Evolutionary conservation across 2,113 vertebrate species (phyloP).

Genomic region (Bambusicola thoracicus): DNA sequence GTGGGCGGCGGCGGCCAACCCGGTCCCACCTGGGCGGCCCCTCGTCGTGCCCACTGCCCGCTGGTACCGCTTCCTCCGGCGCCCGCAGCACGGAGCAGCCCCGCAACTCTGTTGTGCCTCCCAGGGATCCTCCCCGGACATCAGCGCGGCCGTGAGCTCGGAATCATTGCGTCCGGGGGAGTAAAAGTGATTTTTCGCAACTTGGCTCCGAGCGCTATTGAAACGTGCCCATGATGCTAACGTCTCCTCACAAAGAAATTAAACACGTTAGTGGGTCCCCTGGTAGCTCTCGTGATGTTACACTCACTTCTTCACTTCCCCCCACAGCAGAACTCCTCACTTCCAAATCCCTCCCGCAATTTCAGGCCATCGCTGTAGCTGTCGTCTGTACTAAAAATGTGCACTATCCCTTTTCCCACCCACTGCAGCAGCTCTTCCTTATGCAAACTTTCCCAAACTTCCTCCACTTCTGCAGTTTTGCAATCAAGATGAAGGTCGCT

Average conservation of each 20-base stretch:
- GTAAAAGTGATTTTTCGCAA: not conserved
- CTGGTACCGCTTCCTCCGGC: too few species aligned
- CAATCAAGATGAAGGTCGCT: rapidly evolving
- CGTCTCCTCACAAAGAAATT: not conserved
- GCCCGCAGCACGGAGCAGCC: too few species aligned
- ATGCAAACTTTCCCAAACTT: not conserved
- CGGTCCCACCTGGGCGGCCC: not conserved
- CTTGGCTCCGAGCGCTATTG: rapidly evolving
- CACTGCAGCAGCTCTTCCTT: not conserved
- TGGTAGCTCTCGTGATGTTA: not conserved
- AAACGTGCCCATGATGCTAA: rapidly evolving
- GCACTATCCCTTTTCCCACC: not conserved
- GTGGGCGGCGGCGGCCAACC: not conserved
- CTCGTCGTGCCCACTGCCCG: too few species aligned
- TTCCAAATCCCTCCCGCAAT: not conserved
- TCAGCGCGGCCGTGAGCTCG: rapidly evolving
- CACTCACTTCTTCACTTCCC: not conserved
- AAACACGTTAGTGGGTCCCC: rapidly evolving
- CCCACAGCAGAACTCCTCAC: not conserved
- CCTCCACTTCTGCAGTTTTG: not conserved
- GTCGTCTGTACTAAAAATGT: not conserved
- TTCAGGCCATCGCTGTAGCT: not conserved
- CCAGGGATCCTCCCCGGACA: too few species aligned
- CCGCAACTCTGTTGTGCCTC: too few species aligned
- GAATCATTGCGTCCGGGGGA: rapidly evolving